Percentiles rank a stretch among this genome's conserved stretches.
Conservation (phyloP, 1,140 invertebrate genomes). For the Oppia nitens region DNA sequence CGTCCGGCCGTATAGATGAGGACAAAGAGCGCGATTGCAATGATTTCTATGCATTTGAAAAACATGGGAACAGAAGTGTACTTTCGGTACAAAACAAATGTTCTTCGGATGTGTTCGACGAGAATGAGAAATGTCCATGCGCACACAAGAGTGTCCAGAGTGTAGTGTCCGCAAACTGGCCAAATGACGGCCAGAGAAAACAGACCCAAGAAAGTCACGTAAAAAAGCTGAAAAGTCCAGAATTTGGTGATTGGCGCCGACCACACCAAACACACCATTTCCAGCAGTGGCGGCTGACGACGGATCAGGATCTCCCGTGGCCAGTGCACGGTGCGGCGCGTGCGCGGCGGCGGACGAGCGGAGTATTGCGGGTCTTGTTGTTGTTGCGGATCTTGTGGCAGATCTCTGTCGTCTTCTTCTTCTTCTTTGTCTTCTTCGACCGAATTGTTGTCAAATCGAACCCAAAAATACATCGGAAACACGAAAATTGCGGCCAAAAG, state of each 20-base stretch:
- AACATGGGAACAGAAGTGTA: conserved; percentile 21
- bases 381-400: not conserved
- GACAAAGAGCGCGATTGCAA: conserved; percentile 18
- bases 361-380: not conserved
- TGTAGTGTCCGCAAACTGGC: conserved; percentile 30
- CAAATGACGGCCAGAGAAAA: conserved; percentile 29
- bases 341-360: not conserved
- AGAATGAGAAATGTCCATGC: conserved; percentile 25
- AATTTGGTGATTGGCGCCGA: conserved; percentile 26
- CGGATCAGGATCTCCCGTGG: conserved; percentile 11
- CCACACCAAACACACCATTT: conserved; percentile 25
- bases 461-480: conserved; percentile 33
- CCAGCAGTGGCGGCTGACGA: conserved; percentile 21
- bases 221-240: conserved; percentile 28
- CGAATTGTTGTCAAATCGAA: conserved; percentile 20
- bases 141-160: conserved; percentile 27
- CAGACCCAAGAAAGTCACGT: conserved; percentile 28
- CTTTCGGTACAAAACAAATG: conserved; percentile 16
- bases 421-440: conserved; percentile 2
- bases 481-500: conserved; percentile 29
- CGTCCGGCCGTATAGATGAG: conserved; percentile 18
- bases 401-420: conserved; percentile 1
- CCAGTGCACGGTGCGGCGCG: not conserved
- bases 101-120: conserved; percentile 13
- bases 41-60: conserved; percentile 21